Conservation (phyloP, 2,113 vertebrate genomes). For the Nycticryphes semicollaris region DNA sequence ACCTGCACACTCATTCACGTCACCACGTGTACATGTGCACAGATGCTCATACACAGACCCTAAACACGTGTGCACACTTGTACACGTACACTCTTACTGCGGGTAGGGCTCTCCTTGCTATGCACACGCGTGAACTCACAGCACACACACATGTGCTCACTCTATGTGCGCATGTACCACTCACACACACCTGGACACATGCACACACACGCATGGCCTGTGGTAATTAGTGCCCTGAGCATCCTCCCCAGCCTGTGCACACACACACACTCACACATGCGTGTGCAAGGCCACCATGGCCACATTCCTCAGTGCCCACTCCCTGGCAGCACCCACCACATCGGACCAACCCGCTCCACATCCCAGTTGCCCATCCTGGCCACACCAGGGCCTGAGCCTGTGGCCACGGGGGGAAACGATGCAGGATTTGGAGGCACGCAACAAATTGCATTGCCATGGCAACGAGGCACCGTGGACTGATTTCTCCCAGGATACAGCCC, state of each 20-base stretch:
- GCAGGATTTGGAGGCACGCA: conserved; percentile 64
- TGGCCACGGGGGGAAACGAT: neutral
- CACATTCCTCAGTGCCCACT: accelerated
- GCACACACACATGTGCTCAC: neutral
- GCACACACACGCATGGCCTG: accelerated
- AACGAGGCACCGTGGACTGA: conserved; percentile 89
- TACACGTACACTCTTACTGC: neutral
- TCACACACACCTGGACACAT: neutral
- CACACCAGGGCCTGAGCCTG: neutral
- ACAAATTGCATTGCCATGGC: conserved; percentile 90
- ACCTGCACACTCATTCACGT: accelerated
- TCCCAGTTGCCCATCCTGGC: neutral
- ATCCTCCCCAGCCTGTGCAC: no score
- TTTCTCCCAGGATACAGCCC: conserved; percentile 81
- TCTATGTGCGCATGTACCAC: accelerated
- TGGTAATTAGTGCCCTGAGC: neutral
- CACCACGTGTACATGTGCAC: neutral
- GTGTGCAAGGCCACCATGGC: accelerated
- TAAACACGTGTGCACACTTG: accelerated
- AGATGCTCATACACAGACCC: no score
- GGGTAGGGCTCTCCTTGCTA: accelerated
- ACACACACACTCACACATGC: neutral
- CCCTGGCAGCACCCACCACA: accelerated
- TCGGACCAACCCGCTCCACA: accelerated
- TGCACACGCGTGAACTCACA: neutral